Conservation (phyloP, 2,113 vertebrate species). For the Anolis sagrei region DNA sequence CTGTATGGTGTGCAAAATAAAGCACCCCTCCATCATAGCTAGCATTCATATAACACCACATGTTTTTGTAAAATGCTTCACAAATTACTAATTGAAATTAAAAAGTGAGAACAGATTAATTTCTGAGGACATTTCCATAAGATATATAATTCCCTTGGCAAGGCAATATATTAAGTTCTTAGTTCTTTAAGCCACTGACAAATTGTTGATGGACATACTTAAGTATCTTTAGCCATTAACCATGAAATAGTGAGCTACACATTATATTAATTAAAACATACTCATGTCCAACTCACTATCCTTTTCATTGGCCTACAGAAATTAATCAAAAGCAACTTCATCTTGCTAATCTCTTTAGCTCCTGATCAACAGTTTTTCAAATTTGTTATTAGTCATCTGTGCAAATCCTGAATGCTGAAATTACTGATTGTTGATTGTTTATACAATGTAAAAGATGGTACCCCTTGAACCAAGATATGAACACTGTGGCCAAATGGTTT, state of each 20-base stretch:
- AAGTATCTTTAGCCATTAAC: constrained; percentile 27
- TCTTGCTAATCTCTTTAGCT: constrained; percentile 4
- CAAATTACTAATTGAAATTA: constrained; percentile 35
- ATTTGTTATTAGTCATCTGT: not conserved
- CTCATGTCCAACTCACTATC: constrained; percentile 20
- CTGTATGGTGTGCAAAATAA: constrained; percentile 21
- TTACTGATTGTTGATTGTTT: not conserved
- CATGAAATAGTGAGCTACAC: constrained; percentile 34
- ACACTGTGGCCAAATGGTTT: not conserved
- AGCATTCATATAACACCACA: not conserved
- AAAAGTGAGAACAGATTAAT: constrained; percentile 14
- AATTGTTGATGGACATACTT: constrained; percentile 25
- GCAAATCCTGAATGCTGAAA: not conserved
- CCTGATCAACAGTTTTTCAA: not conserved
- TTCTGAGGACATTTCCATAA: constrained; percentile 31
- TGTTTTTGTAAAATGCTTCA: constrained; percentile 8
- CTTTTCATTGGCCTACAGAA: constrained; percentile 14
- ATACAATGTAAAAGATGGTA: not conserved
- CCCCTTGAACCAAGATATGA: not conserved
- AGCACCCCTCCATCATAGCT: constrained; percentile 17
- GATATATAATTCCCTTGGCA: constrained; percentile 25
- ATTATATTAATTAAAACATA: constrained; percentile 25
- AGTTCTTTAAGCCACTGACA: constrained; percentile 21
- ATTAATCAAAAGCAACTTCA: constrained; percentile 14
- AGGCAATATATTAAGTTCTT: constrained; percentile 36